Percentiles rank a stretch among this genome's conserved stretches.
Conservation (phyloP, 2,113 vertebrate genomes). For the Mionectes macconnelli region DNA sequence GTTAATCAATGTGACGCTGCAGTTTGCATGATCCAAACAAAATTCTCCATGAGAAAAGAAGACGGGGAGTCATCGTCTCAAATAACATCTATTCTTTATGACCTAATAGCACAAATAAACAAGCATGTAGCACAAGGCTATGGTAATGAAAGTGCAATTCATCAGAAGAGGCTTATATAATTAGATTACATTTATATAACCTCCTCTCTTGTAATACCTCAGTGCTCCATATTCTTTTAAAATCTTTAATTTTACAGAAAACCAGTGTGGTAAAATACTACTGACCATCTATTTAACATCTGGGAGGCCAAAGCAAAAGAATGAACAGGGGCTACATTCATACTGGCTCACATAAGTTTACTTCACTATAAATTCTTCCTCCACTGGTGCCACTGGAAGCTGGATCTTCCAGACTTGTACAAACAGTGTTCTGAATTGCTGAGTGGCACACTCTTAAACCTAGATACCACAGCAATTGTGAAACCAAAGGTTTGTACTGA, state of each 20-base stretch:
- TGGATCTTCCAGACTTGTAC: background rate
- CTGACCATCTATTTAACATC: background rate
- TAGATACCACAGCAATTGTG: background rate
- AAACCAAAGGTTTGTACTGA: background rate
- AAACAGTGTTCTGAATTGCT: background rate
- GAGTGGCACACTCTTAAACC: background rate
- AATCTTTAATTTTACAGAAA: background rate
- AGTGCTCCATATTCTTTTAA: background rate
- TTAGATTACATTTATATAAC: background rate
- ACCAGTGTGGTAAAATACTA: background rate
- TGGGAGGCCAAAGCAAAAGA: background rate
- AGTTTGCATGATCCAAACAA: background rate
- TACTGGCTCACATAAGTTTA: background rate
- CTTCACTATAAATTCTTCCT: background rate
- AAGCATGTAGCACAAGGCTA: background rate
- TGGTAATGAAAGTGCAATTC: background rate
- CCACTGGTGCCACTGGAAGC: background rate
- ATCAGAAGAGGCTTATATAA: constrained; percentile 9
- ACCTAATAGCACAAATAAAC: background rate
- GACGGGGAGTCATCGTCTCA: background rate
- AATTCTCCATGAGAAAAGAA: background rate
- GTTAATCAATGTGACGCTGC: background rate
- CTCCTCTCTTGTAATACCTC: background rate
- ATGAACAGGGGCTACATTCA: background rate
- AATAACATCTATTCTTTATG: background rate